phyloP scores from a whole-genome alignment of 2,888 invertebrate genomes.

The Hirtodrosophila alboralis region DNA sequence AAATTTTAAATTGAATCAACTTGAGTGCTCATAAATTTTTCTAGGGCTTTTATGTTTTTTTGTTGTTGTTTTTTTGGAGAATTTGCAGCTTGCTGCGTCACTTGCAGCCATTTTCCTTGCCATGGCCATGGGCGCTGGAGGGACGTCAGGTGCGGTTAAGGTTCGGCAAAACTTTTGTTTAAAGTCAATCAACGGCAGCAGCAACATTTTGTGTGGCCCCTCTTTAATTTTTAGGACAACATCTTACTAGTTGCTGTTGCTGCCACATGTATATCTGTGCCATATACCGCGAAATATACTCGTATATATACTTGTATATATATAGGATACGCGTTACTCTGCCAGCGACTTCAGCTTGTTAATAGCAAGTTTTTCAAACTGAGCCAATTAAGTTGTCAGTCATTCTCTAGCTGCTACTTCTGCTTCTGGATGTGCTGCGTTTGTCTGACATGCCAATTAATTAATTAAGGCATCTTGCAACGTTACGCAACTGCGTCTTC shows the following conservation, averaged over 20 bases:
- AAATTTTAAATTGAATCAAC: constrained; percentile 74
- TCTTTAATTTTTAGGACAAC: constrained; percentile 57
- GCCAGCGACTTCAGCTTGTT: constrained; percentile 50
- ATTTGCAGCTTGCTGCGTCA: constrained; percentile 52
- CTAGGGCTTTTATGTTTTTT: constrained; percentile 45
- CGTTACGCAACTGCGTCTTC: constrained; percentile 35
- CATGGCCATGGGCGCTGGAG: constrained; percentile 15
- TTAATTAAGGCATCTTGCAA: constrained; percentile 63
- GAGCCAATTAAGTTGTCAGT: constrained; percentile 82
- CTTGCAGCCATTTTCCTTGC: constrained; percentile 54
- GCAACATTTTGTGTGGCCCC: constrained; percentile 35
- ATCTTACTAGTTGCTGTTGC: constrained; percentile 24
- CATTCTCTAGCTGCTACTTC: constrained; percentile 63
- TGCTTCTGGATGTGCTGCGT: constrained; percentile 23
- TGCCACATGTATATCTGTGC: constrained; percentile 11
- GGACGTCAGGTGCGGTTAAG: constrained; percentile 26
- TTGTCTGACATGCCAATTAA: constrained; percentile 61
- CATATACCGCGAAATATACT: constrained; percentile 1
- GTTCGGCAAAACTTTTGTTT: constrained; percentile 61
- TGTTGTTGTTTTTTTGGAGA: constrained; percentile 16
- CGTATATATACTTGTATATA: constrained; percentile 9
- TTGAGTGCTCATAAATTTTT: constrained; percentile 77
- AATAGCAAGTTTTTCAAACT: constrained; percentile 74
- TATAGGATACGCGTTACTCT: constrained; percentile 22
- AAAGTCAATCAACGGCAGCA: constrained; percentile 64